These are phyloP conservation scores for Drosophila orosa DNA, from an alignment of 1,140 invertebrate species.

Conservation along the genomic window DNA sequence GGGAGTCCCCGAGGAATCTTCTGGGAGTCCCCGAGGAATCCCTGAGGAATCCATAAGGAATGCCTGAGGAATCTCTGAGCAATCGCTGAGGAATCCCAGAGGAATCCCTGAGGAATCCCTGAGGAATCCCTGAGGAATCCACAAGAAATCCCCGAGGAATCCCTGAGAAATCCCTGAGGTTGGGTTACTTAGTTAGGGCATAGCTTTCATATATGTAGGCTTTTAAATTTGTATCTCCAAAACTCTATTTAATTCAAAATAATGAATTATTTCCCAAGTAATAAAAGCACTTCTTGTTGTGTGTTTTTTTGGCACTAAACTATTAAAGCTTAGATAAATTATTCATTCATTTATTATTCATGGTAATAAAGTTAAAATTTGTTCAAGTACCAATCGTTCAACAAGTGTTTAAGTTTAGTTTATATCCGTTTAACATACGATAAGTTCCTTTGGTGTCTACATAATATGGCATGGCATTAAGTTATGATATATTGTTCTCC, in stretches of 20 bases:
- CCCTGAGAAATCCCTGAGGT: too few species aligned
- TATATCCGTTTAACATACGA: conserved; percentile 53
- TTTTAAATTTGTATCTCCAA: background rate
- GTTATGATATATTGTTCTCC: conserved; percentile 62
- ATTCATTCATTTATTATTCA: conserved; percentile 48
- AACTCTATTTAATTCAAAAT: background rate
- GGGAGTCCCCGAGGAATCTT: too few species aligned
- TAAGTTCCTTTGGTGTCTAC: conserved; percentile 54
- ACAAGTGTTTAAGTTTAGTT: conserved; percentile 69
- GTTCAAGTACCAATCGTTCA: conserved; percentile 76
- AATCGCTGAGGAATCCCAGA: too few species aligned
- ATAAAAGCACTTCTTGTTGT: background rate
- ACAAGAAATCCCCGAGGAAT: too few species aligned
- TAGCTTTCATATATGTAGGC: background rate
- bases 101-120: too few species aligned
- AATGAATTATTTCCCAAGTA: background rate
- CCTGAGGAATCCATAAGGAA: too few species aligned
- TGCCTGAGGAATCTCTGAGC: too few species aligned
- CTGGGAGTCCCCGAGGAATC: too few species aligned
- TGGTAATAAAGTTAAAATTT: conserved; percentile 80
- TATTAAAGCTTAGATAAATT: conserved; percentile 80
- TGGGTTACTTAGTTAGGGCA: background rate
- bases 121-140: too few species aligned
- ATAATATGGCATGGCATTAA: conserved; percentile 75
- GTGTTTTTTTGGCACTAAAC: conserved; percentile 64